Base-by-base conservation (phyloP, 2,797 vertebrate genomes). In the Arremon brunneinucha region DNA sequence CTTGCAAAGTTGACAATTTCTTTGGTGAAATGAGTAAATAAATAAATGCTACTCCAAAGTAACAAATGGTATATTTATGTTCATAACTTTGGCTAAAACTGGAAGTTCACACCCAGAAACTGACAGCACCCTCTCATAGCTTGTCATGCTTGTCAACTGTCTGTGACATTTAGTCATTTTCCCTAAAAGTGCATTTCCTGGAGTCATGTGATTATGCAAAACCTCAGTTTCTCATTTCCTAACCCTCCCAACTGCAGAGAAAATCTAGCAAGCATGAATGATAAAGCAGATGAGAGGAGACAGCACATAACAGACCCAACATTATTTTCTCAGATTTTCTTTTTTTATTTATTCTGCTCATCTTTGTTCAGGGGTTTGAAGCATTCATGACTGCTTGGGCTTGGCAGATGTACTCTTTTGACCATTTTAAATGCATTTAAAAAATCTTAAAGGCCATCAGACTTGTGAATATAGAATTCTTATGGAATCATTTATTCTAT, bases 171-270 rank as follows among this genome's bases (percentile, higher is more conserved):
- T 76, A 76, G 32, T 87, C 52, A 53, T 89, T 91, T 80, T 83
- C 63, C 64, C 78, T 80, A 49, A 37, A 93, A 82, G 30, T 84
- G 4, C 20, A 21, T 75, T 67, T 93, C 67, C 80, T 94, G 60
- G 59, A 74, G 63, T 82, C 56, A 35, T 20, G 24, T 30, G 37
- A 70, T 91, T 89, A 83, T 74, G 56, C 49, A 83, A 92, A 96
- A 80, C 14, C 41, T 90, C 57, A n/a, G n/a, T 83, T 91, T 87
- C 82, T 86, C 92, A 80, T 41, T 94, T 91, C 71, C 92, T 77
- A 57, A 30, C 16, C 35, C 23, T 65, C 53, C 37, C 6, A 1
- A 41, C 79, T 57, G 57, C 74, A 87, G 70, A 87, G 63, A 72
- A 96, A 90, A 91, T 84, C 70, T 89, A 81, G 79, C 43, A 87